Conservation (phyloP, 2,113 vertebrate species). For the Caracal caracal region DNA sequence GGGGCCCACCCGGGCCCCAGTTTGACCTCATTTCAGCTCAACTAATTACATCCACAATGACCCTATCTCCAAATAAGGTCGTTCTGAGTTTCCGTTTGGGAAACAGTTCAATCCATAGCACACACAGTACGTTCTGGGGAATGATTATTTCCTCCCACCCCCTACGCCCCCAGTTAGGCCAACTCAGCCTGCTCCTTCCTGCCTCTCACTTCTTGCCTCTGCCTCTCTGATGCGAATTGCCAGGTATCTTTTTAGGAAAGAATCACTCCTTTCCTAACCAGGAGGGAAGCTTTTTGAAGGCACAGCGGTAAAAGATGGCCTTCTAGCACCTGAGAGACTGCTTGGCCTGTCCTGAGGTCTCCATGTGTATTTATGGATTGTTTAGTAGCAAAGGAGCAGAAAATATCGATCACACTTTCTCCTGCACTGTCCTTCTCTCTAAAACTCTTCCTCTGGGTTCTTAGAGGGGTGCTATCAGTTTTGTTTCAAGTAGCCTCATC, state of each 20-base stretch:
- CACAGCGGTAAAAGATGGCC: background rate
- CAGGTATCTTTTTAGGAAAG: background rate
- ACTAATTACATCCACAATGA: background rate
- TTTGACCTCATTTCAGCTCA: background rate
- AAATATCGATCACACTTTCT: background rate
- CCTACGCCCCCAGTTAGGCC: accelerated
- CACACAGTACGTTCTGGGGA: background rate
- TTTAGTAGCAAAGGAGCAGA: constrained; percentile 26
- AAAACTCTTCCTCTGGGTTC: background rate
- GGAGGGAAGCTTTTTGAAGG: background rate
- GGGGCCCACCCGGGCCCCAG: background rate
- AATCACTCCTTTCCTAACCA: background rate
- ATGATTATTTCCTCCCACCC: background rate
- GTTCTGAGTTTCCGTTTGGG: background rate
- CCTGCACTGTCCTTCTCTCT: background rate
- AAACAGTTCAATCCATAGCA: background rate
- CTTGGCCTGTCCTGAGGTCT: background rate
- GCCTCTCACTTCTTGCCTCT: background rate
- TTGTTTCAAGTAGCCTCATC: background rate
- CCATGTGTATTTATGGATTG: background rate
- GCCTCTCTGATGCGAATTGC: background rate
- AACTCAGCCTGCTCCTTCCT: background rate
- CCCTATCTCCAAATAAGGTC: background rate
- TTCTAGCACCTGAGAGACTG: background rate
- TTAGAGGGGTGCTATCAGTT: background rate